These are phyloP conservation scores for Polyergus mexicanus DNA, from an alignment of 1,140 invertebrate species.

Conservation along the genomic window DNA sequence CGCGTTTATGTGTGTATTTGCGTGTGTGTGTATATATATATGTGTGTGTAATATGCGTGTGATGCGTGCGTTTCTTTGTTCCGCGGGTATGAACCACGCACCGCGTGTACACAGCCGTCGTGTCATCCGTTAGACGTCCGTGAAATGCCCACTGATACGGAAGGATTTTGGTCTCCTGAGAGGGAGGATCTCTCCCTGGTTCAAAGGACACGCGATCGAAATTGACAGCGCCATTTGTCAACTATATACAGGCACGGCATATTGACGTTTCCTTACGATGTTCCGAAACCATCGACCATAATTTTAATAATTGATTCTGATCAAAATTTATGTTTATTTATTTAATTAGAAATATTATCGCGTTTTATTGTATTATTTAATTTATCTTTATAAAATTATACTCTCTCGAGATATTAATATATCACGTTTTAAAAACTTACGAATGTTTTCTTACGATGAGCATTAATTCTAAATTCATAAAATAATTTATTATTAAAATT, in stretches of 20 bases:
- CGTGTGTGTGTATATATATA: background rate
- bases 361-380: background rate
- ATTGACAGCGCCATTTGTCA: constrained; percentile 71
- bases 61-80: constrained; percentile 40
- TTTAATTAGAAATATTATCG: no score
- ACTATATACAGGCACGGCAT: constrained; percentile 26
- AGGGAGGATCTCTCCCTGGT: constrained; percentile 30
- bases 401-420: background rate
- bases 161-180: constrained; percentile 45
- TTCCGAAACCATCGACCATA: background rate
- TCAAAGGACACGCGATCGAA: constrained; percentile 53
- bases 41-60: background rate
- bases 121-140: constrained; percentile 65
- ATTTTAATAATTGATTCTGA: constrained; percentile 24
- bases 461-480: constrained; percentile 3
- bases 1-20: background rate
- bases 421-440: background rate
- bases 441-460: background rate
- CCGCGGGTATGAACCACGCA: constrained; percentile 27
- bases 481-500: constrained; percentile 35
- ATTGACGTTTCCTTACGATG: background rate
- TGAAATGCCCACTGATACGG: constrained; percentile 47
- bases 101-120: constrained; percentile 41
- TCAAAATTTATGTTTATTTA: background rate
- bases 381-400: background rate